These are phyloP conservation scores for Dreissena polymorpha DNA, from an alignment of 1,140 invertebrate genomes.

Conservation along the genomic window DNA sequence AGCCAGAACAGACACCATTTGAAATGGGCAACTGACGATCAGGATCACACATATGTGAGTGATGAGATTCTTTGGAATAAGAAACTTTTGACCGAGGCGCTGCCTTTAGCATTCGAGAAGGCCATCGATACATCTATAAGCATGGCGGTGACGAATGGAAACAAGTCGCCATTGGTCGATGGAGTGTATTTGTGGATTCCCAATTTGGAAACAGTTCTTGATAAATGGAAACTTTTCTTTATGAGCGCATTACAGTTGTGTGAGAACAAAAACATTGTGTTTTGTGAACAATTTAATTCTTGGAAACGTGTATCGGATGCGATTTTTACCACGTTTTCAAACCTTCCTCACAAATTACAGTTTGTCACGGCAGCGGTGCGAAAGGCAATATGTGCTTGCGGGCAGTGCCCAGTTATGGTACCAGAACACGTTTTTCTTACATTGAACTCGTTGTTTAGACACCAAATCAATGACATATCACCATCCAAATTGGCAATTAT, in stretches of 20 bases:
- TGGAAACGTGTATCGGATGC: conserved; percentile 18
- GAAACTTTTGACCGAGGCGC: conserved; percentile 60
- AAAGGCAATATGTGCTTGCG: not conserved
- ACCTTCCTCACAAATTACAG: not conserved
- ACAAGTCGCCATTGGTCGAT: not conserved
- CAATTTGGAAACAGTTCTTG: not conserved
- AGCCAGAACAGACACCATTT: conserved; percentile 69
- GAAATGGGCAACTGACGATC: conserved; percentile 63
- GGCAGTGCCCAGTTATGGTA: not conserved
- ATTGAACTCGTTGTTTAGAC: not conserved
- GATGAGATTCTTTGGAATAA: conserved; percentile 70
- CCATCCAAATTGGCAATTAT: not conserved
- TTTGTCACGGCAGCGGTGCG: not conserved
- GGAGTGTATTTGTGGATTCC: conserved; percentile 26
- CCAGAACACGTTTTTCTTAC: conserved; percentile 4
- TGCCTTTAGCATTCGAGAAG: conserved; percentile 52
- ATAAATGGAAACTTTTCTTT: conserved; percentile 19
- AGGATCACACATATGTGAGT: conserved; percentile 36
- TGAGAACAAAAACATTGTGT: not conserved
- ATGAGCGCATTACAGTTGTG: not conserved
- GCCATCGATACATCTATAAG: conserved; percentile 2
- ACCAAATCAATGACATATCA: not conserved
- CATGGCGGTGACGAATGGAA: not conserved
- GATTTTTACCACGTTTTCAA: conserved; percentile 39
- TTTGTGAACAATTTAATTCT: not conserved